Base-by-base conservation (phyloP, 2,797 vertebrate genomes). In the Uromys caudimaculatus region DNA sequence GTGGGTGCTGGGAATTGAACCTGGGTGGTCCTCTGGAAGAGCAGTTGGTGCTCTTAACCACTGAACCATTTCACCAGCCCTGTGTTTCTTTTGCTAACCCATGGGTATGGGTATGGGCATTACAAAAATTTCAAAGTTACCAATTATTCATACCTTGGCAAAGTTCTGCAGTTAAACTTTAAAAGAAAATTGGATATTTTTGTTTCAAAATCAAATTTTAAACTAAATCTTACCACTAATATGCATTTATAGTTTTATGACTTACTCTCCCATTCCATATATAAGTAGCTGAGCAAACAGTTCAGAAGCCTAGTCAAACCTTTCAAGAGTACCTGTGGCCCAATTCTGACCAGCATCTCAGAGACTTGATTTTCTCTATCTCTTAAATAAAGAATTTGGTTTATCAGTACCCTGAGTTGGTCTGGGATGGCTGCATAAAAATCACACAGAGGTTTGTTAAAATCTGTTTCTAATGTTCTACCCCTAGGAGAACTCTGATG, bases 391-490 rank as follows among this genome's bases (percentile, higher is more conserved):
- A 91, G 67, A 93, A 71, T 96, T 97, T 95, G 58, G n/a, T 52
- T 32, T 64, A 67, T 91, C 27, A 62, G 1, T 73, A n/a, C 69
- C 81, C 58, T 52, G 19, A 86, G 64, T 90, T 95, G 76, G 56
- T 96, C 73, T 93, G 60, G 76, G 50, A 50, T 94, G 60, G 38
- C 79, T 91, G 69, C 56, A 64, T 94, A 95, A 96, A 96, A 96
- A 91, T 93, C 90, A 90, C 12, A 73, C 47, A 95, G 93, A 94
- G 90, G 29, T 90, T 97, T 97, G 89, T 95, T 98, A 97, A 96
- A 95, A 90, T 94, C 92, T 9, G 79, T 95, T 95, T 91, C n/a
- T 88, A 88, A 96, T 88, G 29, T 54, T 95, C 71, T 62, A 94
- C 47, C n/a, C 76, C 77, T 81, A 71, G 60, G 71, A 93, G 87